Percentiles rank a stretch among this genome's conserved stretches.
Conservation (phyloP, 2,888 invertebrate species). For the Eulithis prunata region DNA sequence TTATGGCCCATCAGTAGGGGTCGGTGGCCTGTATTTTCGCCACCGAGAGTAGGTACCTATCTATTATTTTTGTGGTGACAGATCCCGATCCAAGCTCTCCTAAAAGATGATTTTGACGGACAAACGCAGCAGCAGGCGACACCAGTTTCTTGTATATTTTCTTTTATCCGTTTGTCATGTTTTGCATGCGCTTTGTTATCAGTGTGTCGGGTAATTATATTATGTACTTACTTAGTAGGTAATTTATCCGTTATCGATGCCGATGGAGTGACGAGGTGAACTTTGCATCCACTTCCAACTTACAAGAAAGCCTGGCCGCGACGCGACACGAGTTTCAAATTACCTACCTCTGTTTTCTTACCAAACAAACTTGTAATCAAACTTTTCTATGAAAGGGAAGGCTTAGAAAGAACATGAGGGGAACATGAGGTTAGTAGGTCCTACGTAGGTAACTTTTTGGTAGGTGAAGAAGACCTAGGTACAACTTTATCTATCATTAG, state of each 20-base stretch:
- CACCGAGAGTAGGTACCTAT: slow-evolving; percentile 56
- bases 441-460: too few relatives aligned
- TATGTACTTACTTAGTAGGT: slow-evolving; percentile 40
- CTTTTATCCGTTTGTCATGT: slow-evolving; percentile 56
- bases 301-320: slow-evolving; percentile 38
- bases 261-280: slow-evolving; percentile 64
- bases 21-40: slow-evolving; percentile 74
- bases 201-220: slow-evolving; percentile 76
- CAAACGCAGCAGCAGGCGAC: slow-evolving; percentile 10
- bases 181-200: slow-evolving; percentile 61
- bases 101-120: neutral
- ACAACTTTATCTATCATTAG: too few relatives aligned
- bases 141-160: slow-evolving; percentile 40
- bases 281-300: slow-evolving; percentile 59
- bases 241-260: slow-evolving; percentile 77
- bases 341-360: slow-evolving; percentile 5
- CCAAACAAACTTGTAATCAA: slow-evolving; percentile 1
- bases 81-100: slow-evolving; percentile 21
- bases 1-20: slow-evolving; percentile 78
- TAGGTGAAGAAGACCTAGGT: too few relatives aligned
- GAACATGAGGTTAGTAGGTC: too few relatives aligned
- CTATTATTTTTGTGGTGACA: slow-evolving; percentile 66
- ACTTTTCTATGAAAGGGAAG: slow-evolving; percentile 1
- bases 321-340: slow-evolving; percentile 42
- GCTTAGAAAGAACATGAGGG: neutral